Percentiles rank a stretch among this genome's conserved stretches.
phyloP scores from a whole-genome alignment of 53 echinoderm and acorn worm genomes.

The Antedon mediterranea region DNA sequence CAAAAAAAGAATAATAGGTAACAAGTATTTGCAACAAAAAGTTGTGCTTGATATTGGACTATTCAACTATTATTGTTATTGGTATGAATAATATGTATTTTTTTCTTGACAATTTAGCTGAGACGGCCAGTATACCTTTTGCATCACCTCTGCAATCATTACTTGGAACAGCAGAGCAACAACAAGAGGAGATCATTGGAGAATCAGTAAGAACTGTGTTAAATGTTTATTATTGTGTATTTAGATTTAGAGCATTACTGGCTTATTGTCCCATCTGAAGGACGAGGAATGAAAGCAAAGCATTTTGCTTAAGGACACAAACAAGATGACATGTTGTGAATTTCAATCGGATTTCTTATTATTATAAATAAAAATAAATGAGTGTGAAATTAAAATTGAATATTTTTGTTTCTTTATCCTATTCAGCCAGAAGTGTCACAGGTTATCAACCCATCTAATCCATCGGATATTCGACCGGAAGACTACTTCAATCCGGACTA shows the following conservation, averaged over 20 bases:
- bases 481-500: constrained; percentile 76
- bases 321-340: no score
- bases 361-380: no score
- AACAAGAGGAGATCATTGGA: constrained; percentile 57
- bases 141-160: constrained; percentile 80
- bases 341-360: no score
- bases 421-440: constrained; percentile 25
- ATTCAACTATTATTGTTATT: no score
- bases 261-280: no score
- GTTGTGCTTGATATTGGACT: no score
- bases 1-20: no score
- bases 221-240: neutral
- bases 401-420: no score
- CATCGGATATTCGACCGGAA: constrained; percentile 84
- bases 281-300: no score
- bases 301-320: no score
- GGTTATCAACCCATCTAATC: constrained; percentile 28
- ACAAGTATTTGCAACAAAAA: no score
- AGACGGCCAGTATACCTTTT: constrained; percentile 45
- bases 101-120: constrained; percentile 23
- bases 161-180: constrained; percentile 79
- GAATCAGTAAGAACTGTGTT: constrained; percentile 30
- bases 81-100: neutral
- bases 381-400: no score
- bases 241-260: neutral